A percentile compares a stretch with the other conserved stretches of the same genome.
These are phyloP conservation scores for Zaprionus taronus DNA, from an alignment of 1,140 invertebrate species.

Conservation along the genomic window DNA sequence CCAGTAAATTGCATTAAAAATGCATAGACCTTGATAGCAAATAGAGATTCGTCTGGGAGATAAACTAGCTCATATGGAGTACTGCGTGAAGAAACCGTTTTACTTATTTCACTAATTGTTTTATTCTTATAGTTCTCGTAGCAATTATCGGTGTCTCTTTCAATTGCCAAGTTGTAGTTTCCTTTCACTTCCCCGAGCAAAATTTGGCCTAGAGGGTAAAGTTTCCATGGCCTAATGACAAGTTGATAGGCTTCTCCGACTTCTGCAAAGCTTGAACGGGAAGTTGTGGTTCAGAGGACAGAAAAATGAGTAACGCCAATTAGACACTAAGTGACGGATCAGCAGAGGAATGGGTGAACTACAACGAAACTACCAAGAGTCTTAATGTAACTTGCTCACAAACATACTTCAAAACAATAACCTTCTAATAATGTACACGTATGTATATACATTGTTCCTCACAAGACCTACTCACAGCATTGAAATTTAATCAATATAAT, in stretches of 20 bases:
- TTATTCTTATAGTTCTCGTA: slow-evolving; percentile 3
- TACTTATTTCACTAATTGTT: slow-evolving; percentile 28
- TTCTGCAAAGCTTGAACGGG: slow-evolving; percentile 1
- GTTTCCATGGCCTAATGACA: slow-evolving; percentile 31
- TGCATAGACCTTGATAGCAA: slow-evolving; percentile 4
- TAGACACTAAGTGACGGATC: not conserved
- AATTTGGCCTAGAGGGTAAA: slow-evolving; percentile 8
- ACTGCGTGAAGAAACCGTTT: not conserved
- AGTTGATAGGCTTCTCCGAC: slow-evolving; percentile 24
- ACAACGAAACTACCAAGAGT: too few species aligned
- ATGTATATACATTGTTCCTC: too few species aligned
- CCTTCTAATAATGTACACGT: too few species aligned
- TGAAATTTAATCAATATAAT: too few species aligned
- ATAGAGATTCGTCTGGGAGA: not conserved
- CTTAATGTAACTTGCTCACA: too few species aligned
- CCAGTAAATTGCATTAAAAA: slow-evolving; percentile 47
- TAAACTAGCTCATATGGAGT: not conserved
- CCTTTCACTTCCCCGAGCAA: not conserved
- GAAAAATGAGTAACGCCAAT: slow-evolving; percentile 12
- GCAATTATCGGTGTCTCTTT: slow-evolving; percentile 14
- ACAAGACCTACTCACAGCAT: too few species aligned
- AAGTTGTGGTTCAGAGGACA: slow-evolving; percentile 9
- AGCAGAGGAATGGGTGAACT: too few species aligned
- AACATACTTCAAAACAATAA: too few species aligned
- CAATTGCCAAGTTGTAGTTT: slow-evolving; percentile 12